Evolutionary conservation across 2,888 invertebrate genomes (phyloP).

Genomic region (Charanyca ferruginea): DNA sequence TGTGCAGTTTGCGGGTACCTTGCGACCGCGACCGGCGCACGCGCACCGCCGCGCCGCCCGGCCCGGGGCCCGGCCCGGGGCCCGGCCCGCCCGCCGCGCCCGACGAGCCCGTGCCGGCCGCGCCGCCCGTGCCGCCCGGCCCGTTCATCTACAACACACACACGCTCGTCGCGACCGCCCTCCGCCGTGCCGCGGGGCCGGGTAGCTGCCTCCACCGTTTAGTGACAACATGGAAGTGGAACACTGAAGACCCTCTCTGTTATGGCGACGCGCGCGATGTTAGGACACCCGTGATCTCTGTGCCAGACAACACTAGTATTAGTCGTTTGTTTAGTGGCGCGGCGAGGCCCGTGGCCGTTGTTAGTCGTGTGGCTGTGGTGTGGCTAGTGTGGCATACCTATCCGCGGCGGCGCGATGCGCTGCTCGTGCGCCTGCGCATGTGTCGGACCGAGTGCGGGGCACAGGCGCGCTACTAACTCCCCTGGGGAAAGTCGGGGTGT

Average conservation of each 20-base stretch:
- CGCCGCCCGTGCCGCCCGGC: slow-evolving; percentile 86
- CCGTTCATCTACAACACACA: slow-evolving; percentile 79
- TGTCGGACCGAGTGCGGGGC: slow-evolving; percentile 69
- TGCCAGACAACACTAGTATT: slow-evolving; percentile 66
- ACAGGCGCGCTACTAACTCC: slow-evolving; percentile 82
- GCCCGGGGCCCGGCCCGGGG: slow-evolving; percentile 82
- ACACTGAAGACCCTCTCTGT: slow-evolving; percentile 67
- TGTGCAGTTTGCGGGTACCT: slow-evolving; percentile 98
- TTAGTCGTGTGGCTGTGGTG: slow-evolving; percentile 47
- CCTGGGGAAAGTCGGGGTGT: slow-evolving; percentile 81
- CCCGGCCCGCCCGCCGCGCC: slow-evolving; percentile 58
- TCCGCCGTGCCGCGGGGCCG: slow-evolving; percentile 33
- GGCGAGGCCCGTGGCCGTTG: slow-evolving; percentile 58
- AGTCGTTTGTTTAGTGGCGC: slow-evolving; percentile 58
- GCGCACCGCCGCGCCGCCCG: slow-evolving; percentile 77
- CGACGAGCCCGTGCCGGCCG: slow-evolving; percentile 90
- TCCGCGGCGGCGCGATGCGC: slow-evolving; percentile 27
- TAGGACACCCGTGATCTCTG: slow-evolving; percentile 75
- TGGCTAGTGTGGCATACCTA: slow-evolving; percentile 49
- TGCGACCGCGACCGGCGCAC: slow-evolving; percentile 97
- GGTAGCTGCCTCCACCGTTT: slow-evolving; percentile 57
- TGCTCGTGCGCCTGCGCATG: slow-evolving; percentile 42
- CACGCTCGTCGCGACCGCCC: slow-evolving; percentile 61
- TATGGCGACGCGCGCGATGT: slow-evolving; percentile 66
- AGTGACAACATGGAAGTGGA: slow-evolving; percentile 46